phyloP scores from a whole-genome alignment of 1,140 invertebrate genomes.

The Panagrolaimus sp. region DNA sequence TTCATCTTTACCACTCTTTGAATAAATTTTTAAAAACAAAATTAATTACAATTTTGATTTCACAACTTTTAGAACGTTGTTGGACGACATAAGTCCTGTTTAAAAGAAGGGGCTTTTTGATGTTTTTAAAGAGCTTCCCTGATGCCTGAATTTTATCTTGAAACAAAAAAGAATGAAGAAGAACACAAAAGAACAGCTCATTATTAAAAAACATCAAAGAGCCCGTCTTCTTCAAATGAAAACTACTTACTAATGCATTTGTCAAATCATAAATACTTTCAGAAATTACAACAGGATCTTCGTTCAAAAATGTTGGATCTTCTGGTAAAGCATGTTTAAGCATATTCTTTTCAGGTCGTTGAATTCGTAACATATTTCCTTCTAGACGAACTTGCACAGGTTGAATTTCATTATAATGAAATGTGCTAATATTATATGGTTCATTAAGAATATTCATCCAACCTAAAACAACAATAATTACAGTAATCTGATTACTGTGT shows the following conservation, averaged over 20 bases:
- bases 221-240: too few species aligned
- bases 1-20: too few species aligned
- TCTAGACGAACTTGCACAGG: slow-evolving; percentile 78
- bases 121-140: too few species aligned
- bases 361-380: slow-evolving; percentile 70
- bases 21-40: too few species aligned
- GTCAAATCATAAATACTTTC: slow-evolving; percentile 1
- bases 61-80: too few species aligned
- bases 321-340: slow-evolving; percentile 79
- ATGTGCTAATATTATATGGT: slow-evolving; percentile 73
- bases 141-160: too few species aligned
- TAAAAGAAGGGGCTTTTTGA: too few species aligned
- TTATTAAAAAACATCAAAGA: too few species aligned
- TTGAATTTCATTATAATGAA: slow-evolving; percentile 76
- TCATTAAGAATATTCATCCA: slow-evolving; percentile 80
- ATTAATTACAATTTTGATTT: too few species aligned
- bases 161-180: too few species aligned
- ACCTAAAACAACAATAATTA: slow-evolving; percentile 64
- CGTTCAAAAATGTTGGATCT: slow-evolving; percentile 65
- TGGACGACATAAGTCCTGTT: too few species aligned
- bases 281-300: slow-evolving; percentile 28
- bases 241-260: slow-evolving; percentile 24
- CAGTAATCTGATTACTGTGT: slow-evolving; percentile 14
- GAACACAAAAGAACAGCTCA: too few species aligned
- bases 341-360: slow-evolving; percentile 70